Conservation (phyloP, 2,888 invertebrate genomes). For the Epinotia nisella region DNA sequence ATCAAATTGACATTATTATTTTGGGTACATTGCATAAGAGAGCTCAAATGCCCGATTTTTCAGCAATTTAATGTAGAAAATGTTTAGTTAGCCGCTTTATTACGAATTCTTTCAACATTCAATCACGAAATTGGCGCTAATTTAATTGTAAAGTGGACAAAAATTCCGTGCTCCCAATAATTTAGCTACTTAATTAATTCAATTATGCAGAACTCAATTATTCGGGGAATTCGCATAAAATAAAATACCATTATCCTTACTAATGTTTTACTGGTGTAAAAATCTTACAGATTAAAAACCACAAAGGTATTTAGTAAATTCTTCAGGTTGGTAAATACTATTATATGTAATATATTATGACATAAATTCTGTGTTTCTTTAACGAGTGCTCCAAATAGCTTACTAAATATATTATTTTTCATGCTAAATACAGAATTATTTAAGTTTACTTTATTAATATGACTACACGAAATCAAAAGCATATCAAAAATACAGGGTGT, state of each 20-base stretch:
- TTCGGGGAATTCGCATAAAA: not conserved
- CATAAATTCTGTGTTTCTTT: conserved; percentile 30
- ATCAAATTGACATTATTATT: no score
- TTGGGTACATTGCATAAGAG: not conserved
- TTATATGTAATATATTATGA: conserved; percentile 1
- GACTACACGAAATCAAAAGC: not conserved
- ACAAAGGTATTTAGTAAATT: no score
- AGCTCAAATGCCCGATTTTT: not conserved
- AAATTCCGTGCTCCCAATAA: not conserved
- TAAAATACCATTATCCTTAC: not conserved
- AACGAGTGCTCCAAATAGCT: conserved; percentile 29
- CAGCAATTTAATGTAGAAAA: conserved; percentile 1
- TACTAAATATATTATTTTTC: not conserved
- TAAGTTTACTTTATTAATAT: not conserved
- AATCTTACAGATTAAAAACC: not conserved
- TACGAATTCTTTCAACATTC: not conserved
- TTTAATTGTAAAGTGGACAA: conserved; percentile 16
- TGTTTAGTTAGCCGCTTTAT: not conserved
- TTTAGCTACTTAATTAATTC: conserved; percentile 1
- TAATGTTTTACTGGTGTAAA: not conserved
- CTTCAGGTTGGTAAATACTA: not conserved
- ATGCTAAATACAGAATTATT: not conserved
- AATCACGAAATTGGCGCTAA: conserved; percentile 8
- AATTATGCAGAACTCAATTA: not conserved
- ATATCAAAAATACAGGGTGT: no score